Conservation (phyloP, 2,797 vertebrate genomes). For the Enteromius afrohamiltoni region DNA sequence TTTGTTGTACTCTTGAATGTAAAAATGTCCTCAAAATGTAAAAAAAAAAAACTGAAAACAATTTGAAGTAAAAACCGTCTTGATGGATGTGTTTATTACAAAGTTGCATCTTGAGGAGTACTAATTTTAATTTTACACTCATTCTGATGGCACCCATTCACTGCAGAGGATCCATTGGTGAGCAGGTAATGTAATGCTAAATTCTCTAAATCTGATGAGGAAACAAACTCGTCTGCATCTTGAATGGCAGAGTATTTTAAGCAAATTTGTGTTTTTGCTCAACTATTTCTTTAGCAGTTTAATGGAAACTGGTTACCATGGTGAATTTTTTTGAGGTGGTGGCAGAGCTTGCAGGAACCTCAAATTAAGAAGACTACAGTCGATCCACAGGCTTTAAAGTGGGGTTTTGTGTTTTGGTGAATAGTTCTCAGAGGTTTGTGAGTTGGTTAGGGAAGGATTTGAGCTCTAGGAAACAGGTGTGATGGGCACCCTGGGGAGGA, state of each 20-base stretch:
- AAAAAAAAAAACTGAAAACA: not conserved
- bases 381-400: not conserved
- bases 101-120: not conserved
- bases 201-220: not conserved
- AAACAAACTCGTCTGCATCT: not conserved
- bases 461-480: constrained; percentile 74
- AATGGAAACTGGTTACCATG: not conserved
- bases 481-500: constrained; percentile 63
- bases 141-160: not conserved
- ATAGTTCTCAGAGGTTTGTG: constrained; percentile 19
- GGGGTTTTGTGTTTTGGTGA: constrained; percentile 11
- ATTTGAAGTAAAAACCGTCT: not conserved
- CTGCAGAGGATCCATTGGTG: not conserved
- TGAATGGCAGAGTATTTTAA: not conserved
- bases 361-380: not conserved
- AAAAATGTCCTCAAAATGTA: too few relatives aligned
- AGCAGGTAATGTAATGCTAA: not conserved
- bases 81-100: not conserved
- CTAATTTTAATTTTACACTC: not conserved
- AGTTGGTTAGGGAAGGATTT: constrained; percentile 43
- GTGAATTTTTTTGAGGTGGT: not conserved
- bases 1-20: not conserved
- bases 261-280: not conserved
- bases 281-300: not conserved
- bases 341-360: not conserved